Percentiles rank a stretch among this genome's conserved stretches.
phyloP scores from a whole-genome alignment of 2,888 invertebrate genomes.

The Amiota mariae region DNA sequence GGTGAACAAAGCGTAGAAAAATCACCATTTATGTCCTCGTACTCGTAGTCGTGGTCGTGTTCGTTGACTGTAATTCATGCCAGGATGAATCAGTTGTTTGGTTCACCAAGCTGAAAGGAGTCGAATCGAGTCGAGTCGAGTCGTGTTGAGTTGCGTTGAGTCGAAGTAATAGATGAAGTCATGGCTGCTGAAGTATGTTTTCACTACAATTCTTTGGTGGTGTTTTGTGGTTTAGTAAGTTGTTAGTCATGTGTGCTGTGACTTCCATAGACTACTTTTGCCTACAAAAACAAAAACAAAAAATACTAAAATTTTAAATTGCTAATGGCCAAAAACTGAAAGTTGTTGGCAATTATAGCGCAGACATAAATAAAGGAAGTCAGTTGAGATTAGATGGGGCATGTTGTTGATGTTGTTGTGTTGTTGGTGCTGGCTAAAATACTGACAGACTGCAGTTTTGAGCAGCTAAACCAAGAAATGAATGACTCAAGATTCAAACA shows the following conservation, averaged over 20 bases:
- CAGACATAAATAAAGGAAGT: constrained; percentile 31
- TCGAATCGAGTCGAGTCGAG: background rate
- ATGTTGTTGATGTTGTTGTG: background rate
- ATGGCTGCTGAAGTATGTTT: too few relatives aligned
- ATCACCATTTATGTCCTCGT: background rate
- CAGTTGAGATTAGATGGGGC: constrained; percentile 15
- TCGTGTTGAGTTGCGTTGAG: too few relatives aligned
- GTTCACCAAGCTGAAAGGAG: background rate
- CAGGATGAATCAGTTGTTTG: constrained; percentile 1
- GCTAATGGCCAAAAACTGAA: constrained; percentile 49
- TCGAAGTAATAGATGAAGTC: too few relatives aligned
- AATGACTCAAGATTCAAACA: too few relatives aligned
- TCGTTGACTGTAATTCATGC: constrained; percentile 34
- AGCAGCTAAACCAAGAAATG: constrained; percentile 31
- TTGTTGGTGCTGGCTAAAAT: background rate
- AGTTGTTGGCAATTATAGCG: constrained; percentile 38
- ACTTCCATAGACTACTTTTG: background rate
- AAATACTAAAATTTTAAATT: constrained; percentile 48
- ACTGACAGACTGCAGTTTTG: constrained; percentile 43
- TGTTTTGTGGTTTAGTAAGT: constrained; percentile 30
- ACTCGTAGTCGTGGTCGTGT: background rate
- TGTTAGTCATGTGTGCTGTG: background rate
- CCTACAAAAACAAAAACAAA: background rate
- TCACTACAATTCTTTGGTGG: background rate
- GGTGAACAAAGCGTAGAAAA: background rate